phyloP scores from a whole-genome alignment of 1,140 invertebrate species.

The Pogonomyrmex californicus region DNA sequence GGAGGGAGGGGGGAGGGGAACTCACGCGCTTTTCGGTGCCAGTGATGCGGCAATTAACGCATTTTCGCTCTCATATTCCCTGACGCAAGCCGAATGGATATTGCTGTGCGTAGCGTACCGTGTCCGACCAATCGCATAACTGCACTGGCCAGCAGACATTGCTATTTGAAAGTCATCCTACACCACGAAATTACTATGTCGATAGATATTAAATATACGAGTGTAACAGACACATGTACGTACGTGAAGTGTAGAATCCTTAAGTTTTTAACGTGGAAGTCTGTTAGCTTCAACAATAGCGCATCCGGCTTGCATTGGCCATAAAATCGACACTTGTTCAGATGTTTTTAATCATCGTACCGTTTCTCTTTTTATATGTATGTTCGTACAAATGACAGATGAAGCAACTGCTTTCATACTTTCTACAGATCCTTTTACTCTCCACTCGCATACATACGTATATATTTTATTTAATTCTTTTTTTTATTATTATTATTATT shows the following conservation, averaged over 20 bases:
- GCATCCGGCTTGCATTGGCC: background rate
- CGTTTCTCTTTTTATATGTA: background rate
- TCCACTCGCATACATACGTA: background rate
- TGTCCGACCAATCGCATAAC: constrained; percentile 43
- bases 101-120: constrained; percentile 22
- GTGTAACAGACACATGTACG: background rate
- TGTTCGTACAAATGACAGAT: background rate
- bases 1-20: background rate
- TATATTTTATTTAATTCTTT: background rate
- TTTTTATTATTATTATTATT: no score
- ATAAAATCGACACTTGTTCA: background rate
- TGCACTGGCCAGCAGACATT: constrained; percentile 28
- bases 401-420: background rate
- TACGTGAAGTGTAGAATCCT: background rate
- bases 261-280: background rate
- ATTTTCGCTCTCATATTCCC: constrained; percentile 13
- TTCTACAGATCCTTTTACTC: background rate
- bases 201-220: constrained; percentile 7
- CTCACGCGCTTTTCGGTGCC: background rate
- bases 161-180: constrained; percentile 12
- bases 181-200: constrained; percentile 18
- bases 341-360: background rate
- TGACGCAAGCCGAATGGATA: constrained; percentile 12
- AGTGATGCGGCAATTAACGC: constrained; percentile 30
- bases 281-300: constrained; percentile 4